A percentile compares a stretch with the other conserved stretches of the same genome.
Evolutionary conservation across 2,888 invertebrate genomes (phyloP).

Genomic region (Eupithecia dodoneata): DNA sequence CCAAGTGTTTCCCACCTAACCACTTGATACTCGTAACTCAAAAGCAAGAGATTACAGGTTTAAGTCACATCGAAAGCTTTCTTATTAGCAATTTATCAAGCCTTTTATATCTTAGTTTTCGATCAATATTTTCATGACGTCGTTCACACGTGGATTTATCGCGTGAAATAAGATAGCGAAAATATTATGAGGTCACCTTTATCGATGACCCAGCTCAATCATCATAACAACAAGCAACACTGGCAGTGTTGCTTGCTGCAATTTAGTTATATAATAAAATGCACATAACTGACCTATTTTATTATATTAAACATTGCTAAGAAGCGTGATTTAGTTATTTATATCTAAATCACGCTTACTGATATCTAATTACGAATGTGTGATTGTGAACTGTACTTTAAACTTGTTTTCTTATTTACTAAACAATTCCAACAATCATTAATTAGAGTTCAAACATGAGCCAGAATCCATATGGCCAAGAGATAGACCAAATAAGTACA

Average conservation of each 20-base stretch:
- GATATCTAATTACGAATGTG: background rate
- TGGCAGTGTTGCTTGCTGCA: background rate
- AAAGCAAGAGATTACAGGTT: too few relatives aligned
- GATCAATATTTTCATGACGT: background rate
- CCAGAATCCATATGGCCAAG: background rate
- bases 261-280: background rate
- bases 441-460: slow-evolving; percentile 4
- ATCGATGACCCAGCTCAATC: background rate
- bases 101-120: background rate
- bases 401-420: slow-evolving; percentile 3
- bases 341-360: background rate
- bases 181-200: background rate
- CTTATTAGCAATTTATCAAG: background rate
- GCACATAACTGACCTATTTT: background rate
- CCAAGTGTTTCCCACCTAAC: too few relatives aligned
- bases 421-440: background rate
- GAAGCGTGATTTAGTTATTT: background rate
- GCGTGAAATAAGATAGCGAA: background rate
- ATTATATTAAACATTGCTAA: background rate
- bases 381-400: background rate
- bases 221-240: background rate
- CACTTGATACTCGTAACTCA: too few relatives aligned
- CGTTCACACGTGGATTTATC: background rate
- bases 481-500: background rate
- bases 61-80: too few relatives aligned